These are phyloP conservation scores for Cyanoderma ruficeps DNA, from an alignment of 2,113 vertebrate species.

Conservation along the genomic window DNA sequence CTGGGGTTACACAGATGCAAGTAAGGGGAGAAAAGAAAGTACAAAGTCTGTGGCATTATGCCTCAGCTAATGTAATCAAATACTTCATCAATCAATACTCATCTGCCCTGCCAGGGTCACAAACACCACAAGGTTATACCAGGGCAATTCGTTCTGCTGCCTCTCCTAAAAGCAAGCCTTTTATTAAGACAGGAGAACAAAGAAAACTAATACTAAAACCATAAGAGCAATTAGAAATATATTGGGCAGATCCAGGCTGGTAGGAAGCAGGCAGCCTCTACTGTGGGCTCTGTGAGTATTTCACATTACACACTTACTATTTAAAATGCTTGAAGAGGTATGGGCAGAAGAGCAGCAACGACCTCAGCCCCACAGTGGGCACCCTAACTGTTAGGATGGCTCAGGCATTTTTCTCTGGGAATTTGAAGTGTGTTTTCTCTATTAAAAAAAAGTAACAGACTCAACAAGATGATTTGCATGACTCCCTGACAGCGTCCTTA, in stretches of 20 bases:
- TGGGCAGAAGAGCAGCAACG: background rate
- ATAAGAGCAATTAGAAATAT: background rate
- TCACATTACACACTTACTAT: background rate
- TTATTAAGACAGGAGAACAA: background rate
- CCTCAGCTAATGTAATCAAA: slow-evolving; percentile 26
- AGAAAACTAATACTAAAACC: background rate
- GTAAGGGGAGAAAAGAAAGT: background rate
- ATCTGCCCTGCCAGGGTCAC: background rate
- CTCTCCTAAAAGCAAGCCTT: background rate
- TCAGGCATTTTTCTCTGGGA: background rate
- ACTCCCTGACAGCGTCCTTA: background rate
- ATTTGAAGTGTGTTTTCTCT: background rate
- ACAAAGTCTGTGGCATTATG: slow-evolving; percentile 41
- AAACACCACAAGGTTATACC: background rate
- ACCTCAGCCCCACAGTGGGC: background rate
- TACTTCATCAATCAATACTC: slow-evolving; percentile 25
- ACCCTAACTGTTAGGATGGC: background rate
- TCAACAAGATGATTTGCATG: background rate
- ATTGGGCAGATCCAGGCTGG: background rate
- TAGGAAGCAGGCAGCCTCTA: background rate
- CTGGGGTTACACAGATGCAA: background rate
- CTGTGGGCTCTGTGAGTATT: background rate
- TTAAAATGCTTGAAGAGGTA: background rate
- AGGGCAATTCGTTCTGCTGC: background rate
- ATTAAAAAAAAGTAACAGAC: background rate